Evolutionary conservation across 2,888 invertebrate species (phyloP).

Genomic region (Hemicrepidius hirtus): DNA sequence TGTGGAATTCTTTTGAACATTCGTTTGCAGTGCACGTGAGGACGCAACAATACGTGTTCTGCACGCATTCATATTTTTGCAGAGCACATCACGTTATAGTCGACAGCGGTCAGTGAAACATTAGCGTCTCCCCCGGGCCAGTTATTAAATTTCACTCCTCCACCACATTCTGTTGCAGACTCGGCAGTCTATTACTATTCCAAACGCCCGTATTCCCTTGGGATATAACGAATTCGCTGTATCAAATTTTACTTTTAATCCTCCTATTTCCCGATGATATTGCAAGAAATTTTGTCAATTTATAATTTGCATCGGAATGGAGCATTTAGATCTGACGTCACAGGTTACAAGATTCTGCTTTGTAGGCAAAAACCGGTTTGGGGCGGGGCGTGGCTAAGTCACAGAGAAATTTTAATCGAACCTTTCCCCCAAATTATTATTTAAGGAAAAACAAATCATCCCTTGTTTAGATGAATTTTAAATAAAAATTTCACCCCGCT

Average conservation of each 20-base stretch:
- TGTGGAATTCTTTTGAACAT: slow-evolving; percentile 38
- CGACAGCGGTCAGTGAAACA: slow-evolving; percentile 55
- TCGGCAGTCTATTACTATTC: slow-evolving; percentile 54
- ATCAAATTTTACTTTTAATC: slow-evolving; percentile 52
- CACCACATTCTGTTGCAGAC: slow-evolving; percentile 51
- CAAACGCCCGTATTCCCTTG: slow-evolving; percentile 47
- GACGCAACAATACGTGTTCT: slow-evolving; percentile 51
- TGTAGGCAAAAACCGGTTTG: no score
- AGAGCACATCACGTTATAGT: slow-evolving; percentile 50
- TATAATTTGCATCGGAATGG: not conserved
- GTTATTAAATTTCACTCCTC: slow-evolving; percentile 54
- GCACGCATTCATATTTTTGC: slow-evolving; percentile 53
- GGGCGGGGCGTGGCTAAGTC: no score
- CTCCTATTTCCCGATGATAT: slow-evolving; percentile 33
- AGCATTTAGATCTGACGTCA: slow-evolving; percentile 4
- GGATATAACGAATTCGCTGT: slow-evolving; percentile 49
- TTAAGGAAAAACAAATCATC: no score
- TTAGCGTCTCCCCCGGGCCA: slow-evolving; percentile 52
- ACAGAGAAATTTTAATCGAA: no score
- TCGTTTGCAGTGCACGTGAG: slow-evolving; percentile 49
- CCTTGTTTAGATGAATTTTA: no score
- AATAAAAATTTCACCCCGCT: no score
- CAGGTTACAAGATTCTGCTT: no score
- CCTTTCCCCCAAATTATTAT: no score
- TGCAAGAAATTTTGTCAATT: slow-evolving; percentile 10